Evolutionary conservation across 2,113 vertebrate genomes (phyloP).

Genomic region (Phaetusa simplex): DNA sequence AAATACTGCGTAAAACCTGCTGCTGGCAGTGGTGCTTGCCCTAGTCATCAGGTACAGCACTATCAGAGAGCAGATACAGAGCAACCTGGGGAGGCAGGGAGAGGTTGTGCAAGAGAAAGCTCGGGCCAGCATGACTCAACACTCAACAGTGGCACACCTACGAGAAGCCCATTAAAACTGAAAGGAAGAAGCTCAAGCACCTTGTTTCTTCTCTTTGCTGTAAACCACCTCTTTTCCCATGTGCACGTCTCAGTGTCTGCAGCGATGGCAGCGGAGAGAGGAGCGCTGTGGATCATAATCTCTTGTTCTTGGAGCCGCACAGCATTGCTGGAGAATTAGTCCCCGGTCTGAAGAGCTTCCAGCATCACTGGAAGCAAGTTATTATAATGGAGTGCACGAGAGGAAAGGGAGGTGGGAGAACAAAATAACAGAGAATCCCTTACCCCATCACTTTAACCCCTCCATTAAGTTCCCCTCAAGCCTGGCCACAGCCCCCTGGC

Average conservation of each 20-base stretch:
- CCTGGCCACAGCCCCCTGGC: no score
- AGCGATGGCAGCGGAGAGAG: neutral
- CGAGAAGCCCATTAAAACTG: constrained; percentile 29
- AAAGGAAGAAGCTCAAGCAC: constrained; percentile 17
- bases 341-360: neutral
- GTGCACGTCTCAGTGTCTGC: neutral
- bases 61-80: constrained; percentile 45
- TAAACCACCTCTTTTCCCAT: neutral
- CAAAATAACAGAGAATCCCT: neutral
- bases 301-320: neutral
- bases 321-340: neutral
- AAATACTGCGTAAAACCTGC: constrained; percentile 24
- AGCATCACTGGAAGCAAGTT: neutral
- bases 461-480: neutral
- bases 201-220: neutral
- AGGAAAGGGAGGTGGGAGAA: neutral
- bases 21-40: neutral
- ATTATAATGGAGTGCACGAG: neutral
- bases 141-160: constrained; percentile 44
- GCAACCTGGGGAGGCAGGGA: neutral
- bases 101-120: constrained; percentile 47
- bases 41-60: neutral
- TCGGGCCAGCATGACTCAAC: constrained; percentile 49
- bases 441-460: neutral
- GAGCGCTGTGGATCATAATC: rapidly evolving